phyloP scores from a whole-genome alignment of 2,797 vertebrate genomes.

The Tenualosa ilisha region DNA sequence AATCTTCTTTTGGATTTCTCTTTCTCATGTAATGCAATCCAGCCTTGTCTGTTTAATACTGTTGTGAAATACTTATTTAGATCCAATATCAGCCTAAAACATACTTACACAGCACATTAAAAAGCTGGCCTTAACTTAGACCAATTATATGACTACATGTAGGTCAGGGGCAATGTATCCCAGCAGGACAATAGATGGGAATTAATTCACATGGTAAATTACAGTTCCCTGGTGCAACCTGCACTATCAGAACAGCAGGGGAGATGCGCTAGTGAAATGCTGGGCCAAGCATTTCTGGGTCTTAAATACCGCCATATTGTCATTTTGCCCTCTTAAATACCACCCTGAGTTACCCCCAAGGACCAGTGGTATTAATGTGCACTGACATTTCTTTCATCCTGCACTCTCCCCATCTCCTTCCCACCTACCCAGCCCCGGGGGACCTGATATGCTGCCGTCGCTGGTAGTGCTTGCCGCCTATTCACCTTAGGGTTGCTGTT shows the following conservation, averaged over 20 bases:
- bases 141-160: background rate
- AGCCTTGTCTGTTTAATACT: constrained; percentile 36
- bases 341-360: constrained; percentile 23
- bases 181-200: background rate
- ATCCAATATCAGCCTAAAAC: constrained; percentile 49
- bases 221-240: background rate
- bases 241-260: background rate
- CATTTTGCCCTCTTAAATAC: constrained; percentile 48
- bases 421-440: background rate
- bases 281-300: constrained; percentile 5
- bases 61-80: constrained; percentile 46
- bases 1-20: constrained; percentile 54
- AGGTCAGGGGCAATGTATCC: background rate
- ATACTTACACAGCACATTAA: constrained; percentile 33
- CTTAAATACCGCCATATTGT: constrained; percentile 44
- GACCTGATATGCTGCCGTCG: background rate
- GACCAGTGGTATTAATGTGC: constrained; percentile 15
- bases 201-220: constrained; percentile 2
- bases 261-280: background rate
- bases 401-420: background rate
- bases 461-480: background rate
- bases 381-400: constrained; percentile 38
- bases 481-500: background rate
- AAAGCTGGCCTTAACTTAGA: background rate
- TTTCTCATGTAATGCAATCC: constrained; percentile 51